These are phyloP conservation scores for Eupithecia subumbrata DNA, from an alignment of 2,888 invertebrate species.

Conservation along the genomic window DNA sequence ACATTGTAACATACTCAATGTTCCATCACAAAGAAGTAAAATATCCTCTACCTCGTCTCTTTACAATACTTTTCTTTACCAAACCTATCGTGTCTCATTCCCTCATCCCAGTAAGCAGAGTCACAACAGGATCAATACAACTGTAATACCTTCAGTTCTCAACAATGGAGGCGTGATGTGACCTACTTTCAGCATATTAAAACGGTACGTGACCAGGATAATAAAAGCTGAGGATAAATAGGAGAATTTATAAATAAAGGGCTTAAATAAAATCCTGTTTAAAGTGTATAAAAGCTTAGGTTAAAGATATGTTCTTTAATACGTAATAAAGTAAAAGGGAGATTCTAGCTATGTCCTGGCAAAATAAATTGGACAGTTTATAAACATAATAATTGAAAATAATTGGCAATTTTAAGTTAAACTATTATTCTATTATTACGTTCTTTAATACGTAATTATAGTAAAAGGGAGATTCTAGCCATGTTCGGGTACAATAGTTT, in stretches of 20 bases:
- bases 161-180: constrained; percentile 18
- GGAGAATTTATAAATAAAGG: neutral
- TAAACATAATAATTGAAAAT: too few relatives aligned
- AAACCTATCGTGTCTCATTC: neutral
- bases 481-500: too few relatives aligned
- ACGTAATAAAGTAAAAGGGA: too few relatives aligned
- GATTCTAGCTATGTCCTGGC: neutral
- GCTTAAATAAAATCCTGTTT: neutral
- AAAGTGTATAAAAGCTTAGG: neutral
- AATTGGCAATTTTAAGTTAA: too few relatives aligned
- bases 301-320: neutral
- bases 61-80: neutral
- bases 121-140: constrained; percentile 2
- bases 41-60: too few relatives aligned
- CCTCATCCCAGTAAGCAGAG: neutral
- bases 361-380: neutral
- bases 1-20: too few relatives aligned
- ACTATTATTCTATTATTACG: too few relatives aligned
- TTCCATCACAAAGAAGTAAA: too few relatives aligned
- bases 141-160: neutral
- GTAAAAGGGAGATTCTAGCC: too few relatives aligned
- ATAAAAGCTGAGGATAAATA: neutral
- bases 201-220: constrained; percentile 19
- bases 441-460: too few relatives aligned
- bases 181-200: constrained; percentile 21